Evolutionary conservation across 2,888 invertebrate genomes (phyloP), one percentile per base, ranked within the genome.

Genomic region (Parnassius glacialis): DNA sequence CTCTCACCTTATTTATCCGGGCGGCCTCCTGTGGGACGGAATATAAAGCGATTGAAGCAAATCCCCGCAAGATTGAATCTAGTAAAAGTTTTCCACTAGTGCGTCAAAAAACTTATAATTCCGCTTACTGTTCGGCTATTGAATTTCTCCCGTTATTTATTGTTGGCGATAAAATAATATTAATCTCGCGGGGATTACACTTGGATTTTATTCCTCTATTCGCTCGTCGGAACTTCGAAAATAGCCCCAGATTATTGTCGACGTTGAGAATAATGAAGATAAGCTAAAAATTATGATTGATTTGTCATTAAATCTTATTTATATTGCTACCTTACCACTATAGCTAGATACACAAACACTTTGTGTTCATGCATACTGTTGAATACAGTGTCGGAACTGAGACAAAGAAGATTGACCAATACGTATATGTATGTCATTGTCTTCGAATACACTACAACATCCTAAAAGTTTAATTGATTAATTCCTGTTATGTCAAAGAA

Each of bases 101-200:
- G 79, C 79, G 85, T 88, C 87, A 87, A 88, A 89, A 87, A 90
- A 90, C 85, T 90, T 90, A 81, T 87, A 87, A 88, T 84, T 81
- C 82, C 78, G 76, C 78, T 80, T 74, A 77, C 80, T 76, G 76
- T 76, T 75, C 74, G 78, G 72, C 87, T 86, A 90, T 91, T 91
- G 89, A 91, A 90, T 90, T 59, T 88, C 86, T 73, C 81, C 80
- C 78, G 80, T 87, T 91, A 90, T 90, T 90, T 90, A 91, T 91
- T 84, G 89, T 88, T 80, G 76, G 84, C 86, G 89, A 91, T 91
- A 90, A 91, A 91, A 91, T 89, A 90, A 90, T 91, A 91, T 91
- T 91, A 91, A 91, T 90, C 90, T 87, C 87, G 76, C 64, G 88
- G 83, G 91, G 83, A 89, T 90, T 87, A 84, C 77, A 74, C 74